These are phyloP conservation scores for Erpobdella octoculata DNA, from an alignment of 2,888 invertebrate genomes.

Conservation along the genomic window DNA sequence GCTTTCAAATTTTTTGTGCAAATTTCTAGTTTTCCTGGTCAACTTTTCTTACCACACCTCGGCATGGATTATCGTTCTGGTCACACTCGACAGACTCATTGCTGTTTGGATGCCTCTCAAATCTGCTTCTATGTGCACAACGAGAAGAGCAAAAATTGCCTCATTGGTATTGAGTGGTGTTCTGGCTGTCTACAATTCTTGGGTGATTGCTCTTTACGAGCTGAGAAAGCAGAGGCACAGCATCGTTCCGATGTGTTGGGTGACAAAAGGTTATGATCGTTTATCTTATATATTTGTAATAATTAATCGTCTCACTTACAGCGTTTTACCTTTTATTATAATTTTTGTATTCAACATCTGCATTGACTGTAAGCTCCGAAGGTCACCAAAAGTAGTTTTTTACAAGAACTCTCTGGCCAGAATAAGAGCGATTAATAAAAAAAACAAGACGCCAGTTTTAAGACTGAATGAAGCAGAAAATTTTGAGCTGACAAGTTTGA, in stretches of 20 bases:
- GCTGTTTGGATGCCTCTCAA: conserved; percentile 35
- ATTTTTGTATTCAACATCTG: conserved; percentile 27
- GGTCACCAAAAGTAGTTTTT: background rate
- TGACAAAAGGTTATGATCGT: background rate
- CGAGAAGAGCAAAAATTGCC: conserved; percentile 26
- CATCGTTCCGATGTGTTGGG: background rate
- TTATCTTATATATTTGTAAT: background rate
- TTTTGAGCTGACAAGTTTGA: background rate
- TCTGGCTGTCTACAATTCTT: conserved; percentile 25
- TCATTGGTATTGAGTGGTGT: conserved; percentile 14
- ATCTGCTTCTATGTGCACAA: conserved; percentile 29
- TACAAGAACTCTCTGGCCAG: no score
- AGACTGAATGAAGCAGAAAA: background rate
- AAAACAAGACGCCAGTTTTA: background rate
- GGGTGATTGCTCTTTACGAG: background rate
- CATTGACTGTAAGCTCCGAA: conserved; percentile 19
- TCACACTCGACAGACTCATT: conserved; percentile 34
- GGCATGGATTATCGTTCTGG: conserved; percentile 34
- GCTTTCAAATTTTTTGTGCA: conserved; percentile 42
- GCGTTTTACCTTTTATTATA: conserved; percentile 28
- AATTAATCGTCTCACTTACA: conserved; percentile 25
- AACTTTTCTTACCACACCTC: conserved; percentile 39
- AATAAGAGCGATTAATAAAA: no score
- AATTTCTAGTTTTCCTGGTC: conserved; percentile 43
- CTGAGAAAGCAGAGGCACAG: background rate